These are phyloP conservation scores for Steinernema scapterisci DNA, from an alignment of 2,888 invertebrate species.

Conservation along the genomic window DNA sequence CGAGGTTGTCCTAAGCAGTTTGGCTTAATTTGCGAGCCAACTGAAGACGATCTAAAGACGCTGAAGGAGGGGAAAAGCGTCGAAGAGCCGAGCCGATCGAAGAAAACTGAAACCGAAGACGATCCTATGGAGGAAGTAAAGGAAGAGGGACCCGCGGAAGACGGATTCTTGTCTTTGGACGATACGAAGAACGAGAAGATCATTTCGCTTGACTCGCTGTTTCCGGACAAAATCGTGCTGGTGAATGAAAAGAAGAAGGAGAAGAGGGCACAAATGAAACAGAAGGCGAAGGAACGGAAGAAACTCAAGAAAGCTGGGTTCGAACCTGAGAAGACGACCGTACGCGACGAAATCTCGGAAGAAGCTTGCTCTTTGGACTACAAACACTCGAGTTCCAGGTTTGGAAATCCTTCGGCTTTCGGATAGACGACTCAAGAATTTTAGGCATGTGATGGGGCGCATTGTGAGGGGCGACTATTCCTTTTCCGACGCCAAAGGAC, in stretches of 20 bases:
- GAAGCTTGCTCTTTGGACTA: background rate
- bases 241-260: background rate
- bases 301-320: background rate
- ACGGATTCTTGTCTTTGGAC: background rate
- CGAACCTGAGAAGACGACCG: background rate
- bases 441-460: conserved; percentile 51
- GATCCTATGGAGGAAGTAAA: background rate
- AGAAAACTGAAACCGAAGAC: background rate
- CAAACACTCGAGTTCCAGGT: background rate
- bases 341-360: background rate
- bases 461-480: conserved; percentile 56
- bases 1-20: conserved; percentile 20
- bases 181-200: conserved; percentile 12
- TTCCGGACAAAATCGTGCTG: conserved; percentile 7
- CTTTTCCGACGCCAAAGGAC: conserved; percentile 47
- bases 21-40: background rate
- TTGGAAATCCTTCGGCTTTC: background rate
- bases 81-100: background rate
- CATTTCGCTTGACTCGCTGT: conserved; percentile 10
- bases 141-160: background rate
- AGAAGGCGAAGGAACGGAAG: conserved; percentile 15
- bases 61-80: background rate
- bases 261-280: background rate
- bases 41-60: background rate
- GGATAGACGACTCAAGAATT: conserved; percentile 25